Evolutionary conservation across 2,888 invertebrate species (phyloP).

Genomic region (Torymus tubicola): DNA sequence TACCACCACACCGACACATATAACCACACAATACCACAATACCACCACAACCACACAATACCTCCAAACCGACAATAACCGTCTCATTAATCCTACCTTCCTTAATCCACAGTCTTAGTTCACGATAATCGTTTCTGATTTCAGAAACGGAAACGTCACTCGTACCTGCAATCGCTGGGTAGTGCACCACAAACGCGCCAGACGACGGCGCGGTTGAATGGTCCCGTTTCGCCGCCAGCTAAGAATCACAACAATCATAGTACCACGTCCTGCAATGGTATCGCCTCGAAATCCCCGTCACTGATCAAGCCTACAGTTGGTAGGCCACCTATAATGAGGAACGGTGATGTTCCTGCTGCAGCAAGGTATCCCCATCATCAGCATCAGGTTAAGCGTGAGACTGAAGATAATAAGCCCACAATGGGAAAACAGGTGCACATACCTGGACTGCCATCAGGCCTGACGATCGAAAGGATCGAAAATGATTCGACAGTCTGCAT

Average conservation of each 20-base stretch:
- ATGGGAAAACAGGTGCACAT: conserved; percentile 73
- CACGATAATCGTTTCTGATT: no score
- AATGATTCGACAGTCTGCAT: conserved; percentile 64
- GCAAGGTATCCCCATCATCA: no score
- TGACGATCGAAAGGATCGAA: conserved; percentile 75
- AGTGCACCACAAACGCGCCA: conserved; percentile 78
- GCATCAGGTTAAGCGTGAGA: no score
- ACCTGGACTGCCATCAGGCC: conserved; percentile 78
- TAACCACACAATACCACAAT: not conserved
- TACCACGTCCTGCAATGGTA: not conserved
- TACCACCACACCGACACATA: no score
- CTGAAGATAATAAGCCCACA: not conserved
- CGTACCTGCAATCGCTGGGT: conserved; percentile 77
- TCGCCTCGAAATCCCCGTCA: conserved; percentile 1
- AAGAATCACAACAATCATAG: not conserved
- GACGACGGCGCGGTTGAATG: conserved; percentile 72
- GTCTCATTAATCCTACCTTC: no score
- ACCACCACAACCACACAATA: conserved; percentile 48
- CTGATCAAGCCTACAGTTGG: no score
- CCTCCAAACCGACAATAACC: no score
- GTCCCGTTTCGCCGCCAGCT: conserved; percentile 70
- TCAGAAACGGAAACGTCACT: conserved; percentile 75
- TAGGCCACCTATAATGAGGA: no score
- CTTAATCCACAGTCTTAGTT: no score
- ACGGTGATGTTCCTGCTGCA: no score